These are phyloP conservation scores for Aplysia californica DNA, from an alignment of 1,140 invertebrate genomes.

Conservation along the genomic window DNA sequence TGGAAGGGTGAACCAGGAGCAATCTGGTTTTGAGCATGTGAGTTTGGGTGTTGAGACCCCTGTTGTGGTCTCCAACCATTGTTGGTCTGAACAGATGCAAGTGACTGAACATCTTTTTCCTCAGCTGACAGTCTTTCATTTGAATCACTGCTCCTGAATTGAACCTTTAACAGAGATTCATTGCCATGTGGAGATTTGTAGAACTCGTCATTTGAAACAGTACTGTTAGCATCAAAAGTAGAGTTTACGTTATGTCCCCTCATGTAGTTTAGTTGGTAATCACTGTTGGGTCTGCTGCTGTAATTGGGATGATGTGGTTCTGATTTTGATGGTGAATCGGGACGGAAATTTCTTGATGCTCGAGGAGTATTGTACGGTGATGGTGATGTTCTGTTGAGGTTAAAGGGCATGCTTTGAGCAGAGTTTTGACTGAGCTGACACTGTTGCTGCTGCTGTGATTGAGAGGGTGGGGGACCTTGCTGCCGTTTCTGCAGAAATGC, in stretches of 20 bases:
- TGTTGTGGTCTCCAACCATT: too few relatives aligned
- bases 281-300: not conserved
- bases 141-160: not conserved
- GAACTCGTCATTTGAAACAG: conserved; percentile 10
- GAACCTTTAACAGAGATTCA: not conserved
- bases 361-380: not conserved
- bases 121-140: not conserved
- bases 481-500: conserved; percentile 35
- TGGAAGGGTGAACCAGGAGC: not conserved
- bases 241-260: not conserved
- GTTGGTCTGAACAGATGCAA: too few relatives aligned
- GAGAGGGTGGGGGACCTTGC: too few relatives aligned
- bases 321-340: conserved; percentile 9
- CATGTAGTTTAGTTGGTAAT: not conserved
- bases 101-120: too few relatives aligned
- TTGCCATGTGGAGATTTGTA: conserved; percentile 3
- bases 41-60: too few relatives aligned
- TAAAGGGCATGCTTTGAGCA: not conserved
- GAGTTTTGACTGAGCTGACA: not conserved
- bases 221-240: not conserved
- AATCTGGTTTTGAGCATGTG: not conserved
- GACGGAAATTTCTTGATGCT: conserved; percentile 10
- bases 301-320: not conserved
- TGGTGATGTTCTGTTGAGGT: too few relatives aligned
- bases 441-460: too few relatives aligned